Base-by-base conservation (phyloP, 2,113 vertebrate genomes). In the Rhinolophus sinicus region DNA sequence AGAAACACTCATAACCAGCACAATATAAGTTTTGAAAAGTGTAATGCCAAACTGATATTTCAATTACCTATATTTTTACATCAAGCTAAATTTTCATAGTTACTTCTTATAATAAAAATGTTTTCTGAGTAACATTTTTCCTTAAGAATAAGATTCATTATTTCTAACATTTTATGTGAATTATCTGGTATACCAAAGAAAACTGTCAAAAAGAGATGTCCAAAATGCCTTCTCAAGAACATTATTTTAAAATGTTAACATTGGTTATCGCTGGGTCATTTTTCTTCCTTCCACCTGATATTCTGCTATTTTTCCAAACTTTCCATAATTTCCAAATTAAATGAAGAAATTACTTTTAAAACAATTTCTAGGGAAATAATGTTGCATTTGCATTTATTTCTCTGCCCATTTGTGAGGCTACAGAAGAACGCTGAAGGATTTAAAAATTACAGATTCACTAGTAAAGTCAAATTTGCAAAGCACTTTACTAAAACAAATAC, bases 381-480 rank as follows among this genome's bases (percentile, higher is more conserved):
- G 60, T 47, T 78, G 8, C 24, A 40, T 19, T 82, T 56, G 19
- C 0, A 15, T 67, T 69, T 56, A 70, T 44, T 77, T 88, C 62
- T n/a, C 2, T 69, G 33, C 18, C 22, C 7, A 35, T 86, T 52
- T 56, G 13, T 83, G 30, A 83, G 28, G 30, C 62, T 83, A 83
- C 22, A 60, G 65, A 87, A 67, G 13, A 60, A 12, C 35, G 38
- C 56, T 60, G 1, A 77, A 88, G 22, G 38, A 50, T 58, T 72
- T 88, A 19, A 54, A 82, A 81, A 77, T 56, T 52, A 88, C 6
- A 82, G 15, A 78, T 78, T 83, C 38, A 56, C 33, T 81, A 44
- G 26, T 82, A 88, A 87, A 92, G 64, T n/a, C 4, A 47, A 83
- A 94, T 60, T 78, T 56, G 28, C 16, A 83, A 97, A 86, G 26